Base-by-base conservation (phyloP, 2,797 vertebrate genomes). In the Heterohyrax brucei region DNA sequence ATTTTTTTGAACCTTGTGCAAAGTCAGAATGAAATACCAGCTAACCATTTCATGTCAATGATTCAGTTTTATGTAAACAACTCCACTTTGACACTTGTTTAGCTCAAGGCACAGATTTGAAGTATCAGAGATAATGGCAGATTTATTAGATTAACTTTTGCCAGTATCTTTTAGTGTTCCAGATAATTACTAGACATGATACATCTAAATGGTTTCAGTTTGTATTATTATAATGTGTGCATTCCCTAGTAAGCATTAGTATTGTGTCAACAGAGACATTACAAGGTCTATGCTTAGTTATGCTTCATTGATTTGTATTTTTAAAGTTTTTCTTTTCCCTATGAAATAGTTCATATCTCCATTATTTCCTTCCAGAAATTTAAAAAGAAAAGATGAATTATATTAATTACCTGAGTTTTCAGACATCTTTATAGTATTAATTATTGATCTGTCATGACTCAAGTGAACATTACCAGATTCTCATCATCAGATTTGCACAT, bases 71-170 rank as follows among this genome's bases (percentile, higher is more conserved):
- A 75, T 95, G 97, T 98, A 98, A 98, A 98, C 97, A 97, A 95
- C 95, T 98, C 95, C 96, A 68, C 98, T 98, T 97, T 98, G 98
- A 98, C 97, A 98, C 98, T 97, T 97, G 93, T 97, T 98, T 98
- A 98, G 98, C 98, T 98, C 96, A 98, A 92, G 96, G 98, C 98
- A 97, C 95, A 98, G 97, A 98, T 98, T 97, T 98, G 98, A 98
- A 98, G 97, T 98, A 98, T 98, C 98, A 98, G 97, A 97, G 96
- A 98, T 98, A 98, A 98, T 96, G 97, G 95, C 97, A 98, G 98
- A 98, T 97, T 98, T 98, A 98, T 98, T 98, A 98, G 98, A 98
- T 98, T 98, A 99, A 97, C 97, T 98, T 98, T 98, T 97, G 96
- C 97, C 89, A 89, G 97, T 97, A 98, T 98, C 98, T 97, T 98